Conservation (phyloP, 2,797 vertebrate genomes). For the Trachops cirrhosus region DNA sequence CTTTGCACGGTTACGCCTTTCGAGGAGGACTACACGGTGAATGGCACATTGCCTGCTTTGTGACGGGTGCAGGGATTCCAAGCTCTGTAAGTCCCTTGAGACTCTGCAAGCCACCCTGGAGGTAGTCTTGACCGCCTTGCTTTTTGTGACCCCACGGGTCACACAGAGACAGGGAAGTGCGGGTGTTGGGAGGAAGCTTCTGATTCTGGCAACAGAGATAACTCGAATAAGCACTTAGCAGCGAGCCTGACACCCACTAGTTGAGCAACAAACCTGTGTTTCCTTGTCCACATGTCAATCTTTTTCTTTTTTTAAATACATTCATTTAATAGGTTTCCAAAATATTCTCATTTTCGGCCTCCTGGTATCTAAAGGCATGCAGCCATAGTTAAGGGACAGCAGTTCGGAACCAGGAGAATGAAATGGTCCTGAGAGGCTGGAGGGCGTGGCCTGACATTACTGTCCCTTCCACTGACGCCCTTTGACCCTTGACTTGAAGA, state of each 20-base stretch:
- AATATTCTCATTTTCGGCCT: background rate
- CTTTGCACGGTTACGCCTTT: background rate
- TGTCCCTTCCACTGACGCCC: background rate
- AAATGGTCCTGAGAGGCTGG: constrained; percentile 9
- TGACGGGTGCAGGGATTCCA: background rate
- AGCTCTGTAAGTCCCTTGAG: background rate
- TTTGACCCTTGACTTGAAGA: constrained; percentile 69
- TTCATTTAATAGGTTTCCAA: background rate
- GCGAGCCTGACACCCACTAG: background rate
- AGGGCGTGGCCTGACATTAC: constrained; percentile 48
- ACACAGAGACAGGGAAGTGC: background rate
- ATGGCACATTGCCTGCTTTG: background rate
- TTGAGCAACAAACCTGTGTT: background rate
- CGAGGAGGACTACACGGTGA: background rate
- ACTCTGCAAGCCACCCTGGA: background rate
- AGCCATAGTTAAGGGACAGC: background rate
- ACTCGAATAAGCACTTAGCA: background rate
- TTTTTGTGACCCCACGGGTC: background rate
- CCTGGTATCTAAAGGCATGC: background rate
- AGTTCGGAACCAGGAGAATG: background rate
- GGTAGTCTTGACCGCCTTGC: background rate
- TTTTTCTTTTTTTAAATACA: background rate
- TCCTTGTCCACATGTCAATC: background rate
- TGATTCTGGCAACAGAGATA: background rate
- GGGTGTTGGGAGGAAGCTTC: background rate